Conservation (phyloP, 2,113 vertebrate genomes). For the Gulo gulo region DNA sequence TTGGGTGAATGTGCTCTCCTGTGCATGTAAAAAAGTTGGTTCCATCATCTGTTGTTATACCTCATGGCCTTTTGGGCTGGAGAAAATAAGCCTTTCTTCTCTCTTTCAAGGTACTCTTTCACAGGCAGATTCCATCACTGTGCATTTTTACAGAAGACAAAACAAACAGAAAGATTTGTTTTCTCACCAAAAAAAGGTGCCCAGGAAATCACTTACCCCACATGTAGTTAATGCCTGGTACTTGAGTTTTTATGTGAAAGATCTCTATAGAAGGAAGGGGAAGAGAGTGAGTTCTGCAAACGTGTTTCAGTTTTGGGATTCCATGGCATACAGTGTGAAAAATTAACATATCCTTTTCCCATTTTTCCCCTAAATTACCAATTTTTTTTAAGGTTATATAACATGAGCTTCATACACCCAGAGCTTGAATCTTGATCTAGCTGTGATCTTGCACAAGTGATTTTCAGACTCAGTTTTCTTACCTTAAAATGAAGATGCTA, state of each 20-base stretch:
- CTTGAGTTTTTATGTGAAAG: conserved; percentile 14
- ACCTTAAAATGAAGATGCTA: not conserved
- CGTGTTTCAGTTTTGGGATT: not conserved
- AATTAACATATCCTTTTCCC: not conserved
- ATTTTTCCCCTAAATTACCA: not conserved
- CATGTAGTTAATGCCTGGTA: not conserved
- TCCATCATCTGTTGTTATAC: not conserved
- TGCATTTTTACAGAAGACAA: conserved; percentile 17
- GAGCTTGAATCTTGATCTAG: not conserved
- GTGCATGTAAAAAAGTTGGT: not conserved
- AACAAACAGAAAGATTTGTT: not conserved
- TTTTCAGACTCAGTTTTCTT: conserved; percentile 2
- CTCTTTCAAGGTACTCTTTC: not conserved
- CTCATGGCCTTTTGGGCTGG: not conserved
- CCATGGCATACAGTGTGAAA: not conserved
- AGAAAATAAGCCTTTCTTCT: not conserved
- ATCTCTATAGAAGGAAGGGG: not conserved
- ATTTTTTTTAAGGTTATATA: not conserved
- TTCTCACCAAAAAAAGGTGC: not conserved
- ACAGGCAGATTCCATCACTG: not conserved
- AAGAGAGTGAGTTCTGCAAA: not conserved
- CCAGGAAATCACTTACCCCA: not conserved
- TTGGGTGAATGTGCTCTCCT: not conserved
- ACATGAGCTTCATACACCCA: not conserved
- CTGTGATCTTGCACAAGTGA: not conserved